Evolutionary conservation across 2,113 vertebrate genomes (phyloP), one percentile per base, ranked within the genome.

Genomic region (Balaeniceps rex): DNA sequence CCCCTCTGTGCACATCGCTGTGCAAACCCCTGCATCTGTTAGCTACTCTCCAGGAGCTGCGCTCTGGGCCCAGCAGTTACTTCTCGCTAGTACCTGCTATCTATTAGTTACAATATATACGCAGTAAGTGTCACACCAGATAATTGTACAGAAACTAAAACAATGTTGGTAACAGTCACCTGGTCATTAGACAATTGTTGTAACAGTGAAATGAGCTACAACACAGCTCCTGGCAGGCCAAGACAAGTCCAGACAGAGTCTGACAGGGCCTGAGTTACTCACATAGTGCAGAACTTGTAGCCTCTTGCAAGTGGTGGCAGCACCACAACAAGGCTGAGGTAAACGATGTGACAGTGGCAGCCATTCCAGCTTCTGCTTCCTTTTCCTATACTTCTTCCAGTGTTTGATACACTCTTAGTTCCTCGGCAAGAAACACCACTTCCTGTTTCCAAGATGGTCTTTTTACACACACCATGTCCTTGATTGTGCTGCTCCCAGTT

Each of bases 281-380:
- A 38, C 0, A 0, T 7, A 40, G 25, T 0, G 0, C 46, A 63
- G 60, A 71, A 14, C 22, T 75, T 38, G 21, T 36, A 58, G 38
- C 33, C 33, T 88, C 33, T 55, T 68, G 46, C 9, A 4, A 6
- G 36, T 6, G 2, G 38, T 10, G 25, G 19, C 80, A 91, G 72
- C 58, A 64, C 38, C 25, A 12, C 3, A 2, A 51, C 26, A 15
- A 71, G 28, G 47, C 83, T 61, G 52, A 76, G 26, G 14, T 36
- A 64, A 14, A 8, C 2, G 2, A 36, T 40, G 66, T 18, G 75
- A 36, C 11, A 31, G 51, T 31, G 51, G 44, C 51, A 49, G 61
- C 36, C 31, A 24, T 61, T 80, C 51, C 72, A 63, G 33, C 33
- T 66, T 33, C 66, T 88, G 33, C 55, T 75, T 82, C 25, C 42